Base-by-base conservation (phyloP, 2,797 vertebrate species). In the Sebastes kiyomatsui region DNA sequence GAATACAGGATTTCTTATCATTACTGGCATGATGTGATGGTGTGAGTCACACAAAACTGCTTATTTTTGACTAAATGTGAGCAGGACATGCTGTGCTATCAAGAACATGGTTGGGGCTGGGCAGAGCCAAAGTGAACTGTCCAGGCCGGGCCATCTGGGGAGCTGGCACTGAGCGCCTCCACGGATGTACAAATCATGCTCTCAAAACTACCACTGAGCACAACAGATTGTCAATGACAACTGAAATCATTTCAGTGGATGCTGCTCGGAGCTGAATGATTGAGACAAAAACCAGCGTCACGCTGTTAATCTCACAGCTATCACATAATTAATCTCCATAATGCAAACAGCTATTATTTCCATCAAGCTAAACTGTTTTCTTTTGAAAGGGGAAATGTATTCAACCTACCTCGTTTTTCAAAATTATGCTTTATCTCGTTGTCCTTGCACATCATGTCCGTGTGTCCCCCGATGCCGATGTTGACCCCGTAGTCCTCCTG, bases 361-460 rank as follows among this genome's bases (percentile, higher is more conserved):
- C 46, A 74, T 42, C 35, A 27, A 3, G 16, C 18, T 14, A 25
- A 42, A 72, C 27, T 28, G 7, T 52, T 79, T 78, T 59, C 75
- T 18, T 38, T 38, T 38, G 35, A 38, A 38, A 54, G 9, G 46
- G 23, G 8, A 62, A 79, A 77, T n/a, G 20, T 14, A 61, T 56
- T 35, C 6, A 33, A 67, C 97, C 70, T 88, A 99, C 98, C 97
- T 97, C 96, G 96, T 92, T 97, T 98, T 49, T 97, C 96, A 1
- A 97, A 96, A 75, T 96, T 95, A 0, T 93, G 95, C 52, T 97
- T 97, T 5, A 97, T 95, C 18, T 96, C 95, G 1, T 97, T 97
- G 0, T 94, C 93, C 65, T 96, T 94, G 66, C 95, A 96, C 80
- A 97, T 91, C 74, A 96, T 97, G 87, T 98, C 97, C n/a, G 96